Evolutionary conservation across 1,140 invertebrate genomes (phyloP).

Genomic region (Ectropis grisescens): DNA sequence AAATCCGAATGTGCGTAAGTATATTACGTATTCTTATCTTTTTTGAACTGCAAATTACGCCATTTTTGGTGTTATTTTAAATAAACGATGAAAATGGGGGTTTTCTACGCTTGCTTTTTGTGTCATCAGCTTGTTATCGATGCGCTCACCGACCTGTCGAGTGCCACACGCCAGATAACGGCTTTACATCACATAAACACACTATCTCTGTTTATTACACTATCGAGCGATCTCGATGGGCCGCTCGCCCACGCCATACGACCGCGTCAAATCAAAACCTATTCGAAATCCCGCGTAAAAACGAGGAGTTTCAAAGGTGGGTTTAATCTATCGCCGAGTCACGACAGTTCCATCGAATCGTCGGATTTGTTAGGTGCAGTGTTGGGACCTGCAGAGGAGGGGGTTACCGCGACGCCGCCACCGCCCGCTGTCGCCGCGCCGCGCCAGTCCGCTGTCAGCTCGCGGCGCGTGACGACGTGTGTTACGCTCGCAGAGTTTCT

Average conservation of each 20-base stretch:
- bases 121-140: conserved; percentile 27
- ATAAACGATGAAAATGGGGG: too few species aligned
- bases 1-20: too few species aligned
- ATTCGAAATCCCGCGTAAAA: conserved; percentile 34
- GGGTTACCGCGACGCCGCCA: conserved; percentile 28
- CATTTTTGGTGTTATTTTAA: too few species aligned
- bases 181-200: conserved; percentile 37
- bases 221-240: conserved; percentile 29
- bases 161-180: conserved; percentile 41
- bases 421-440: conserved; percentile 10
- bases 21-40: too few species aligned
- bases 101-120: too few species aligned
- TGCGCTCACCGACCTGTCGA: conserved; percentile 24
- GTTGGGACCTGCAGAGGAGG: conserved; percentile 17
- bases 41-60: too few species aligned
- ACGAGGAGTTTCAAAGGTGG: conserved; percentile 30
- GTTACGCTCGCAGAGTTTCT: conserved; percentile 1
- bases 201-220: conserved; percentile 40
- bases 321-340: conserved; percentile 35
- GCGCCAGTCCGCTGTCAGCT: conserved; percentile 31
- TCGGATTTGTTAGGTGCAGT: conserved; percentile 46
- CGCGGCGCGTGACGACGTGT: conserved; percentile 18
- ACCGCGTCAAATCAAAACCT: conserved; percentile 36
- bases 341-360: conserved; percentile 40
- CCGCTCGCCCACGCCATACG: conserved; percentile 27